Evolutionary conservation across 2,888 invertebrate species (phyloP), one percentile per base, ranked within the genome.

Genomic region (Tachina fera): DNA sequence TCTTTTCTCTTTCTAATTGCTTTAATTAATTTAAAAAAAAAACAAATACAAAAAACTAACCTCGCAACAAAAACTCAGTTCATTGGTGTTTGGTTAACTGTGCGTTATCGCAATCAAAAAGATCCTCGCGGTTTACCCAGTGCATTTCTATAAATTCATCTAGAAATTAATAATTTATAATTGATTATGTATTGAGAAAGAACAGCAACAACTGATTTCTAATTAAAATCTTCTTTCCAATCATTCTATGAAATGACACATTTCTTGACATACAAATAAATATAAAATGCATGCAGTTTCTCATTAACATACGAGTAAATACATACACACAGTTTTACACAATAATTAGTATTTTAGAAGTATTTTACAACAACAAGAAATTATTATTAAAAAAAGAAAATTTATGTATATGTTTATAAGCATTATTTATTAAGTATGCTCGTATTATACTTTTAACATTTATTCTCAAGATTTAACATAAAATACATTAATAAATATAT

Each of bases 71-170:
- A 82, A 65, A n/a, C 19, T 84, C 97, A 99, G 98, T 98, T 99
- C 94, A 95, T 98, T 94, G 98, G 98, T 94, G 93, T 93, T 88
- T 93, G 93, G 93, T 87, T 99, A 95, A 98, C 98, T 91, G 96
- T 98, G 93, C 96, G 98, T 91, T 99, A 97, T 95, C 96, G 99
- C 94, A 99, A 99, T 94, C 98, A 98, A 95, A 98, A 98, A 96
- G 98, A 98, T 94, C 98, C 98, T 91, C 95, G 97, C 90, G 98
- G 97, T 94, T 97, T 98, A 94, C 97, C 98, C 92, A 97, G 97
- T 94, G 98, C 98, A 94, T 98, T 98, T 94, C 96, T 98, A 93
- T 98, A 97, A 96, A 90, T 79, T 72, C 43, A 56, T 63, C 39
- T 22, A 67, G 16, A 49, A 70, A 70, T 51, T 61, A 51, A 49